Base-by-base conservation (phyloP, 2,797 vertebrate species). In the Apodemus agrarius region DNA sequence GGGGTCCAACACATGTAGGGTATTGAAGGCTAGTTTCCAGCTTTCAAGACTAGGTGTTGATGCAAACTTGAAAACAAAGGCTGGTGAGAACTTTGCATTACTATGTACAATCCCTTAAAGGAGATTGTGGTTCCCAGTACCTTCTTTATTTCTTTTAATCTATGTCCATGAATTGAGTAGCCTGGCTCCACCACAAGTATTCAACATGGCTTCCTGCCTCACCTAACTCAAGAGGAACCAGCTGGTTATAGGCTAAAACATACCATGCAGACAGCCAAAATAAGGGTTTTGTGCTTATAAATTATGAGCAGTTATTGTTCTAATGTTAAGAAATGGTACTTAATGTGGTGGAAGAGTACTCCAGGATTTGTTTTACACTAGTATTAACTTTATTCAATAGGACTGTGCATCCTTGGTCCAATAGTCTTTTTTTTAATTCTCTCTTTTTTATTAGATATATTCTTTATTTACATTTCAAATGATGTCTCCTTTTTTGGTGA, bases 1-100 rank as follows among this genome's bases (percentile, higher is more conserved):
- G 37, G 3, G 4, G 24, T 37, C 14, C 4, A 3, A 3, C 5
- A 5, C 9, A 11, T 6, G 4, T 72, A 54, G 9, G 16, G 1
- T 54, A 54, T 29, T 72, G 46, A 87, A 72, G 46, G 34, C 34
- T 87, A 16, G 13, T n/a, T 87, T 40, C 22, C 14, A 29, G 21
- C 22, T 26, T 57, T 4, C 24, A 29, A 16, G 14, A 9, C 13
- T 57, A 14, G 22, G 11, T 22, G 34, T 14, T 54, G 21, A 52
- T 54, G 2, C 12, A 52, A 72, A 54, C 22, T 52, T 34, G 72
- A 26, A 52, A 72, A 12, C 7, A 16, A 57, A 54, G 16, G 49
- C 34, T 19, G 9, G 5, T 57, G 49, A 57, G 16, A 24, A 74
- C 2, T 87, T 37, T 6, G 10, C 1, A 17, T 54, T 29, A 29